Evolutionary conservation across 2,888 invertebrate species (phyloP), one percentile per base, ranked within the genome.

Genomic region (Pheosia gnoma): DNA sequence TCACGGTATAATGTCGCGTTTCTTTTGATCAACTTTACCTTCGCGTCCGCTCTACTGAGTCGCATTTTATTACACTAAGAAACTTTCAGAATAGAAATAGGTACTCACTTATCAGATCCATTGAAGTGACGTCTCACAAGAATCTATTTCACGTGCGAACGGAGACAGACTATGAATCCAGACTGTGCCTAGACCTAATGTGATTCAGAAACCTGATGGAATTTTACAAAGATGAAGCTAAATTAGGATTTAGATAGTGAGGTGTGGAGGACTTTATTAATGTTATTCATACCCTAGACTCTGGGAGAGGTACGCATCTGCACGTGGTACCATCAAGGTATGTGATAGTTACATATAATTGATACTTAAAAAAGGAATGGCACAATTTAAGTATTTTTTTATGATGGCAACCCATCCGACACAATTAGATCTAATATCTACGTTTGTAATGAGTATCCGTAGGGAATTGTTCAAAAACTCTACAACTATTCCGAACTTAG

Each of bases 131-230:
- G 51, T 25, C 11, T 54, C 11, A 38, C 54, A 54, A 38, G 54
- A 61, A 62, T 55, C 60, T 56, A 62, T 66, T 71, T 64, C 62
- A 47, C 68, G 61, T 45, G 59, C 45, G 58, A 36, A 9, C 58
- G 57, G 45, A 38, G 56, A 41, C 53, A 55, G 45, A 41, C 66
- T 55, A 13, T 39, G 55, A 6, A 25, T 25, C 53, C 9, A 9
- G 25, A 5, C 54, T 7, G 54, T 52, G 52, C 37, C 9, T 5
- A 11, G n/a, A 9, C n/a, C 4, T 47, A 47, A 47, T 47, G n/a
- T 47, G 11, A 38, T 54, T 54, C 54, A 52, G 36, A 54, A 53
- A 54, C 25, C 37, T 7, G 54, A 38, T 54, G 54, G 38, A 38
- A 54, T 38, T 47, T 47, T n/a, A 38, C 38, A 37, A 54, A 54